Conservation (phyloP, 1,140 invertebrate species). For the Archegozetes longisetosus region DNA sequence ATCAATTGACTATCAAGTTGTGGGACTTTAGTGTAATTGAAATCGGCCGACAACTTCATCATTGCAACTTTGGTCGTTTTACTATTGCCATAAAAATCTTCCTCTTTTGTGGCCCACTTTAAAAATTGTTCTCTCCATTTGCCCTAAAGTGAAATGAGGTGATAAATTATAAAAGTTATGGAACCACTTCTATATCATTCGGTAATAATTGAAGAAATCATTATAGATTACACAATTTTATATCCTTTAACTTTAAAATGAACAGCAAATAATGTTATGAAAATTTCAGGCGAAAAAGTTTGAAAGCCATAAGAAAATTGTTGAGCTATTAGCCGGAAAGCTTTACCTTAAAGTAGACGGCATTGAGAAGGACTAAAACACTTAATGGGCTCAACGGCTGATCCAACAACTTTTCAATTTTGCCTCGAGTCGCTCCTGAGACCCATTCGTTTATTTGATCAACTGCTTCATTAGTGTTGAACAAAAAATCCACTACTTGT, state of each 20-base stretch:
- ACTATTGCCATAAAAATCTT: not conserved
- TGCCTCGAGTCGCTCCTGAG: constrained; percentile 44
- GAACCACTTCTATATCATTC: no score
- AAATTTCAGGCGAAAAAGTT: no score
- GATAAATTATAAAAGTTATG: no score
- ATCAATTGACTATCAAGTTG: not conserved
- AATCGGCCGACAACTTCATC: not conserved
- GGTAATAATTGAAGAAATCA: no score
- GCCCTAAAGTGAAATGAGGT: not conserved
- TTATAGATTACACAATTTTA: no score
- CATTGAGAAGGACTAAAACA: constrained; percentile 53
- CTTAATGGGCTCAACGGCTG: not conserved
- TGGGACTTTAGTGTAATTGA: not conserved
- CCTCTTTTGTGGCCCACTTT: not conserved
- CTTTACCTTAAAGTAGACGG: constrained; percentile 67
- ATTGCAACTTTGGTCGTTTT: not conserved
- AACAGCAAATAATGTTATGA: no score
- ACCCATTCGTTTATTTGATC: constrained; percentile 52
- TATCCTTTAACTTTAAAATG: no score
- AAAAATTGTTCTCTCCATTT: constrained; percentile 54
- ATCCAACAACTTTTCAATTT: constrained; percentile 40
- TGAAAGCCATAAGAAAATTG: no score
- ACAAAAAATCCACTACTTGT: not conserved
- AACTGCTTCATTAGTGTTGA: constrained; percentile 30
- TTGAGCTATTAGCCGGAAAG: no score